These are phyloP conservation scores for Cryptocheilus praepositus DNA, from an alignment of 2,888 invertebrate genomes.

Conservation along the genomic window DNA sequence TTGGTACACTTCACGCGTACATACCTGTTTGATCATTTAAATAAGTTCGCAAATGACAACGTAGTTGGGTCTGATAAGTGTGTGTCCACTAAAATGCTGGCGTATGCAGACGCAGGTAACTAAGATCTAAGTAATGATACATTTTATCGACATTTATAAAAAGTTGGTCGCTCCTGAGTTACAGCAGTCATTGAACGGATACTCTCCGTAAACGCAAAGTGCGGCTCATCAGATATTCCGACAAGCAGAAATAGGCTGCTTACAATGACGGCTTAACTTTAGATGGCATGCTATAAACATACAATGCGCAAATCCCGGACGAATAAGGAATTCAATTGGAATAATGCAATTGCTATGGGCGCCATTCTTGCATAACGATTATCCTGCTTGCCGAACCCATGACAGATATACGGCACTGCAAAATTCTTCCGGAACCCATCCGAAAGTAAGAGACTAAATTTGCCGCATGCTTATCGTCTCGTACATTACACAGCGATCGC, in stretches of 20 bases:
- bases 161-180: no score
- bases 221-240: slow-evolving; percentile 34
- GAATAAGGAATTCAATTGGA: slow-evolving; percentile 61
- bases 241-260: slow-evolving; percentile 22
- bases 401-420: slow-evolving; percentile 15
- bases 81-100: no score
- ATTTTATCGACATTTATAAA: no score
- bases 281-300: slow-evolving; percentile 61
- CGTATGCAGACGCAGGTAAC: no score
- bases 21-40: no score
- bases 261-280: slow-evolving; percentile 34
- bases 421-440: slow-evolving; percentile 8
- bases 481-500: no score
- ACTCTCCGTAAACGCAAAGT: no score
- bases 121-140: no score
- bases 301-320: slow-evolving; percentile 62
- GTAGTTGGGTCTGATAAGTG: no score
- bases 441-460: slow-evolving; percentile 7
- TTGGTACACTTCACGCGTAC: no score
- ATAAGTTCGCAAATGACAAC: no score
- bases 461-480: not conserved
- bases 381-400: slow-evolving; percentile 23
- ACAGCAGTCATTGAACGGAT: no score
- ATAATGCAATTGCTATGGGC: slow-evolving; percentile 50
- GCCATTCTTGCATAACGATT: slow-evolving; percentile 57